These are phyloP conservation scores for Nothobranchius furzeri DNA, from an alignment of 2,113 vertebrate genomes.

Conservation along the genomic window DNA sequence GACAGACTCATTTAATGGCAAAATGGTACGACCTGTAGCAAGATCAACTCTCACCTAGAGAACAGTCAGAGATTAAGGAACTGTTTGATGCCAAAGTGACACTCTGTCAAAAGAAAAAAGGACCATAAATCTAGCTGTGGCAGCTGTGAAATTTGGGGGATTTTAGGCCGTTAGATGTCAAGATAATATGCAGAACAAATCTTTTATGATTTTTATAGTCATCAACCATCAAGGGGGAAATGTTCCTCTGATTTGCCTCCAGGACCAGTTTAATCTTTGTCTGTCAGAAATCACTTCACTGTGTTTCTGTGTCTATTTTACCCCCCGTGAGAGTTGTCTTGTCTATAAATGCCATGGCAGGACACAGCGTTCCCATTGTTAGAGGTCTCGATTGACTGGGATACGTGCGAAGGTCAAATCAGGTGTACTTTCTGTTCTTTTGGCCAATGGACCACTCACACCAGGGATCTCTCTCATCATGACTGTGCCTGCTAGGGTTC, in stretches of 20 bases:
- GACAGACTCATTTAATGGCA: no score
- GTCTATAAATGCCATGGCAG: constrained; percentile 59
- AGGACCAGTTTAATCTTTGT: constrained; percentile 32
- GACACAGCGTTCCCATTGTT: constrained; percentile 50
- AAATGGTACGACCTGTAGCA: no score
- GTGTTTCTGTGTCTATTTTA: constrained; percentile 15
- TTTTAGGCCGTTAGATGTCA: no score
- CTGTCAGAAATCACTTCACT: constrained; percentile 34
- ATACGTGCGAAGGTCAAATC: constrained; percentile 31
- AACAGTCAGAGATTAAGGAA: no score
- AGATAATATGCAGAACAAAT: no score
- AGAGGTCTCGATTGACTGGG: constrained; percentile 32
- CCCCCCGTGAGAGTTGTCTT: constrained; percentile 13
- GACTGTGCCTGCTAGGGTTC: constrained; percentile 15
- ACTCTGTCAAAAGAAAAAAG: no score
- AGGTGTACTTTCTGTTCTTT: constrained; percentile 33
- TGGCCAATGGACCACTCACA: constrained; percentile 51
- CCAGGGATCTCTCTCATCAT: constrained; percentile 24
- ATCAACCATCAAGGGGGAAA: not conserved
- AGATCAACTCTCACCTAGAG: no score
- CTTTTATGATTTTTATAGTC: no score
- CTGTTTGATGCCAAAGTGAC: no score
- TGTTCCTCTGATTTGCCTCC: constrained; percentile 38
- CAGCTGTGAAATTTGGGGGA: not conserved
- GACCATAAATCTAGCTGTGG: no score